Conservation (phyloP, 2,797 vertebrate species). For the Apogon talboti region DNA sequence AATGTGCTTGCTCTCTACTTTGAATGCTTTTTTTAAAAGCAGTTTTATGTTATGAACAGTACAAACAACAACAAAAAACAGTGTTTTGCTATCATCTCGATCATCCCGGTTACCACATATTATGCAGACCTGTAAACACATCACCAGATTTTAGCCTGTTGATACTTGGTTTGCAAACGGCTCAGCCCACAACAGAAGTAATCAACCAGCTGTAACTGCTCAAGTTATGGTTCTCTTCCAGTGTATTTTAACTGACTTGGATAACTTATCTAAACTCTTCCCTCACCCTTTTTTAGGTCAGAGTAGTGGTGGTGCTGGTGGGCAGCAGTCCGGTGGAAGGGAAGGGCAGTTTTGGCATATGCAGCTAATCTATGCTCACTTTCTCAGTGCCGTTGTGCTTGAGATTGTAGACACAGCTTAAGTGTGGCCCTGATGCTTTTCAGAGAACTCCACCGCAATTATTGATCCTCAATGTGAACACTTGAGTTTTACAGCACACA, state of each 20-base stretch:
- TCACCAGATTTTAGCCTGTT: not conserved
- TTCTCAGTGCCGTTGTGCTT: conserved; percentile 5
- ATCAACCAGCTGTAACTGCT: not conserved
- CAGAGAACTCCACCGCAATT: not conserved
- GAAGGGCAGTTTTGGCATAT: conserved; percentile 1
- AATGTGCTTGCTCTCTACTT: conserved; percentile 22
- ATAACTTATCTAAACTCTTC: conserved; percentile 17
- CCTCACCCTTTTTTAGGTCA: not conserved
- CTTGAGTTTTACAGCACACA: conserved; percentile 13
- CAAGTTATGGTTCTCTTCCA: not conserved
- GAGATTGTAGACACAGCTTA: not conserved
- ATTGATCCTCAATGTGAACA: conserved; percentile 30
- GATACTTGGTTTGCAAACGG: not conserved
- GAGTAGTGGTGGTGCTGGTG: conserved; percentile 9
- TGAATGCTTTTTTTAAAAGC: conserved; percentile 2
- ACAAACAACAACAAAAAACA: conserved; percentile 4
- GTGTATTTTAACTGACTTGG: not conserved
- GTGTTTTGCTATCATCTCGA: conserved; percentile 24
- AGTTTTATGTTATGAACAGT: conserved; percentile 5
- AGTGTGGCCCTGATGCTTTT: not conserved
- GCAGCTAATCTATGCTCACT: conserved; percentile 9
- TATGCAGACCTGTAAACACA: not conserved
- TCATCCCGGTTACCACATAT: not conserved
- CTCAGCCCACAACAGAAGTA: not conserved
- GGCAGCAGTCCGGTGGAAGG: not conserved